Evolutionary conservation across 2,888 invertebrate species (phyloP).

Genomic region (Sylvicola fuscatus): DNA sequence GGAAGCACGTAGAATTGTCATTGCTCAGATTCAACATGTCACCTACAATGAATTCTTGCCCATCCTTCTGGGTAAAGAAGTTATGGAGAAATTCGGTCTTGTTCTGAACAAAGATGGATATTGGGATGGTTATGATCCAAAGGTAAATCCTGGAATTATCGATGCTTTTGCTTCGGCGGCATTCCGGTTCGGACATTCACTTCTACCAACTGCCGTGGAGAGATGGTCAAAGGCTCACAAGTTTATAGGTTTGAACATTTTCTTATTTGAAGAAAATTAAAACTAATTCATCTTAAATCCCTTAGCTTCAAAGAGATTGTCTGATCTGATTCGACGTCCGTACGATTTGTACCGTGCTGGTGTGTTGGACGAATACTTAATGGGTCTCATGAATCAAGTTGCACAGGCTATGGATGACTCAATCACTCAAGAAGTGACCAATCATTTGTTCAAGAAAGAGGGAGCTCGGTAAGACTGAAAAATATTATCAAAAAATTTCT

Average conservation of each 20-base stretch:
- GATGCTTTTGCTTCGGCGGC: constrained; percentile 84
- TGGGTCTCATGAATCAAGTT: constrained; percentile 86
- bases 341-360: constrained; percentile 81
- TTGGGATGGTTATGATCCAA: constrained; percentile 34
- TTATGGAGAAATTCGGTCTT: constrained; percentile 79
- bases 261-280: neutral
- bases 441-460: constrained; percentile 74
- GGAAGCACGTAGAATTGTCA: constrained; percentile 64
- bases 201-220: constrained; percentile 76
- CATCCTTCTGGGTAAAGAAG: constrained; percentile 70
- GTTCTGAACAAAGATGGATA: constrained; percentile 55
- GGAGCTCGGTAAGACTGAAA: constrained; percentile 24
- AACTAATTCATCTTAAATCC: constrained; percentile 12
- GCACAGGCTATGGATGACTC: constrained; percentile 92
- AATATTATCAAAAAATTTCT: neutral
- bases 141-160: constrained; percentile 72
- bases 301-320: constrained; percentile 70
- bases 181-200: constrained; percentile 78
- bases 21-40: constrained; percentile 74
- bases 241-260: constrained; percentile 45
- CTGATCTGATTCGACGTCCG: constrained; percentile 72
- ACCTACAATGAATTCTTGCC: constrained; percentile 83
- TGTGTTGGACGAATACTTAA: constrained; percentile 75
- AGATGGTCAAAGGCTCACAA: constrained; percentile 91
- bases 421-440: constrained; percentile 76